Base-by-base conservation (phyloP, 1,140 invertebrate species). In the Nilaparvata lugens region DNA sequence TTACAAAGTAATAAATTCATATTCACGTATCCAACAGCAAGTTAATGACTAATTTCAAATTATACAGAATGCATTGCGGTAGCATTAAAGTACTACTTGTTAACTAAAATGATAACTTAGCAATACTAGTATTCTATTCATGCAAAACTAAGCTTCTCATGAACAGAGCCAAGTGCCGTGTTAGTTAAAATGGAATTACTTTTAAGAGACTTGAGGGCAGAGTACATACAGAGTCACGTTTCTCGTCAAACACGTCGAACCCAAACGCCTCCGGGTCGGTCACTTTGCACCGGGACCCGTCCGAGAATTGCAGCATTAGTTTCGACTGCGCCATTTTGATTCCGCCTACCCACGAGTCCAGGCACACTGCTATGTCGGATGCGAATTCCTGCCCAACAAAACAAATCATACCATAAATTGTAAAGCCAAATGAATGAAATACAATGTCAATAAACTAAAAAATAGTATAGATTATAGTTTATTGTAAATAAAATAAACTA, bases 311-410 rank as follows among this genome's bases (percentile, higher is more conserved):
- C n/a, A 86, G 69, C 65, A 80, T 78, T 13, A 86, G 74, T 69
- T 84, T 85, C 60, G 81, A 83, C 65, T 85, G 79, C 19, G 84
- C 83, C 64, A 81, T 78, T 66, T 78, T 75, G n/a, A 84, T 84
- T 24, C 81, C 84, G 43, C 91, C 91, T 52, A 94, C 87, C 91
- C 91, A 94, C 0, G 87, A 89, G 68, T 92, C 90, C 67, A 93
- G 78, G 65, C 89, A 93, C 0, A 95, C 90, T 31, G 89, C 87
- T 65, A 86, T 81, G 73, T 93, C 90, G 9, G 82, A 76, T 40
- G 83, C 81, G 74, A 90, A 92, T 68, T 87, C 80, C 83, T 86
- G 66, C 9, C 68, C 4, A 56, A 59, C 45, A 65, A 64, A 58
- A 63, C 31, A 35, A n/a, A n/a, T n/a, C n/a, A n/a, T n/a, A n/a